Base-by-base conservation (phyloP, 2,888 invertebrate genomes). In the Bellardia bayeri region DNA sequence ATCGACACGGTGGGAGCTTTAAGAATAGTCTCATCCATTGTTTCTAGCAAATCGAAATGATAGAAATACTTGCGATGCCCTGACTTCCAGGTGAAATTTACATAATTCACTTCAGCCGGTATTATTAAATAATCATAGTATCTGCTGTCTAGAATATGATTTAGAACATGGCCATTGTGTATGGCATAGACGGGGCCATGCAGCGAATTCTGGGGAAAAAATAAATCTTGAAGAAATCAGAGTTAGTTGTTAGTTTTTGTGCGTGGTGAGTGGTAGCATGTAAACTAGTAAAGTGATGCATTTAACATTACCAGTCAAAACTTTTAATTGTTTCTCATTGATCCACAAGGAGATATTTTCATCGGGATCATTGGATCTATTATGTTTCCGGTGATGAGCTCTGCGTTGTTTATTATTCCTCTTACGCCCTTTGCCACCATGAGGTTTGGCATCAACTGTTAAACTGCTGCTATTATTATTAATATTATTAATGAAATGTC, bases 51-150 rank as follows among this genome's bases (percentile, higher is more conserved):
- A 93, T 98, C 97, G 93, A 98, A 98, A 93, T 98, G 96, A 93
- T 98, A 98, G 91, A 95, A 96, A 93, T 97, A 97, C 92, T 96
- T 96, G 93, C 96, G 96, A 89, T 95, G 94, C 23, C 97, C 97
- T 1, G 98, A 96, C 91, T 96, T 96, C 98, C 98, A 98, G 64
- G 98, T 98, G 92, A 98, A 98, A 94, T 98, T 98, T 2, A 98
- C 98, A 92, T 96, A 96, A 87, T 97, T 96, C 37, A 98, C 97
- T 94, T 98, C 98, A 6, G 98, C 97, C 2, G 98, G 98, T 91
- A 99, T 98, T 82, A 97, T 96, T 89, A 98, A 94, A 92, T 97
- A 97, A 91, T 96, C 97, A 90, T 98, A 98, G 92, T 98, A 97
- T 92, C 97, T 97, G 1, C 98, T 98, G 92, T 98, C 98, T 90